Conservation (phyloP, 1,140 invertebrate species). For the Drosophila burlai region DNA sequence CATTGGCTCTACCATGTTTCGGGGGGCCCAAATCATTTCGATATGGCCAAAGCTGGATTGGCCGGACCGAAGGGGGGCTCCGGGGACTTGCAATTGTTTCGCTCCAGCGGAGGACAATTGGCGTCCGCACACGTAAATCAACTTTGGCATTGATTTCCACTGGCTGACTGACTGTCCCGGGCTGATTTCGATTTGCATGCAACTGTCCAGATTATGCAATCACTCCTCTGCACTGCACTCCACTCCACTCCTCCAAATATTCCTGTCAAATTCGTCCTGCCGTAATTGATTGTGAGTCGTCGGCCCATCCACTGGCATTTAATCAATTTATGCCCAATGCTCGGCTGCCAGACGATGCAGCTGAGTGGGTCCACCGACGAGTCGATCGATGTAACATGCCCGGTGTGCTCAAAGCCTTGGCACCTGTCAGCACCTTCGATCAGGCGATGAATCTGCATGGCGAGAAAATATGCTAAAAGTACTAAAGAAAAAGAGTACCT, state of each 20-base stretch:
- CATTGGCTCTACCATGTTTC: conserved; percentile 38
- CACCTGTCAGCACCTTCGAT: conserved; percentile 57
- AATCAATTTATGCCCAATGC: conserved; percentile 74
- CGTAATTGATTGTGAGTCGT: conserved; percentile 75
- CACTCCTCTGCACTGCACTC: conserved; percentile 9
- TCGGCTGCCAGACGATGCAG: conserved; percentile 13
- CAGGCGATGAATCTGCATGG: conserved; percentile 15
- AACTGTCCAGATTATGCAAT: conserved; percentile 75
- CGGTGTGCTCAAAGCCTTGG: conserved; percentile 34
- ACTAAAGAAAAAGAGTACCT: too few relatives aligned
- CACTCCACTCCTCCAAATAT: conserved; percentile 15
- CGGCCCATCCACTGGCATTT: conserved; percentile 60
- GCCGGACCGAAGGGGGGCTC: neutral
- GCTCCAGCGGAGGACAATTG: conserved; percentile 72
- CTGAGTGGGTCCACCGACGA: conserved; percentile 14
- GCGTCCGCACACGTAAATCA: conserved; percentile 79
- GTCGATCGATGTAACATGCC: conserved; percentile 15
- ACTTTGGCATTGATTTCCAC: conserved; percentile 79
- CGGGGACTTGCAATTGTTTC: conserved; percentile 31
- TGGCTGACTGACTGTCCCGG: conserved; percentile 40
- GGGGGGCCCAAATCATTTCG: conserved; percentile 68
- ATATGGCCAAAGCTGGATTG: conserved; percentile 60
- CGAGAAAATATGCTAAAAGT: neutral
- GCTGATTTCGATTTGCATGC: conserved; percentile 60
- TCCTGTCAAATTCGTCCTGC: conserved; percentile 76